These are phyloP conservation scores for Spheniscus mendiculus DNA, from an alignment of 2,113 vertebrate species.

Conservation along the genomic window DNA sequence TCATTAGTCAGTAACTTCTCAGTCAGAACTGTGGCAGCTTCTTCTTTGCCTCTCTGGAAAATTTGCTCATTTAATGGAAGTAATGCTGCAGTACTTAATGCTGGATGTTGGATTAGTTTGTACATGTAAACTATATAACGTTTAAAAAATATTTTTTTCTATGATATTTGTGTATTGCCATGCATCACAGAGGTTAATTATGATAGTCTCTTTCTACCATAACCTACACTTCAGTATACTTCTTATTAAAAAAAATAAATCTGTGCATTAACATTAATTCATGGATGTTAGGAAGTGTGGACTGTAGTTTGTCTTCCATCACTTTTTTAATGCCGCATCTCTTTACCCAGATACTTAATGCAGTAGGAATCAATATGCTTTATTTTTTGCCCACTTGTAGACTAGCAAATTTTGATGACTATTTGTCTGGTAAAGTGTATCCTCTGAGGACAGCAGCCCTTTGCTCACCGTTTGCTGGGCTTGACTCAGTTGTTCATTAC, in stretches of 20 bases:
- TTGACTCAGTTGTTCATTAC: accelerated
- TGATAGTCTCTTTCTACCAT: neutral
- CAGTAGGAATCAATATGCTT: neutral
- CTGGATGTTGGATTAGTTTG: neutral
- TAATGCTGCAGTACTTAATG: neutral
- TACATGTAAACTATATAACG: neutral
- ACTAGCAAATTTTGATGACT: neutral
- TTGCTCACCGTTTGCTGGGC: neutral
- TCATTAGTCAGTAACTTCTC: neutral
- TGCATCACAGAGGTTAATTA: neutral
- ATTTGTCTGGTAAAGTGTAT: neutral
- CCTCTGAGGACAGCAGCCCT: neutral
- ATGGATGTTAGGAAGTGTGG: neutral
- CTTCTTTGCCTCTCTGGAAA: neutral
- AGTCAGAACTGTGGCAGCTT: neutral
- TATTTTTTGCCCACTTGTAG: neutral
- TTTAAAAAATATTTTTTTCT: neutral
- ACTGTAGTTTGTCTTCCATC: neutral
- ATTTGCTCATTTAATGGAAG: neutral
- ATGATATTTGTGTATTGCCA: neutral
- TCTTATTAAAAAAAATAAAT: neutral
- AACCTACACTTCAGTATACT: neutral
- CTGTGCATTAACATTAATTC: neutral
- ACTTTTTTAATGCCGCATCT: neutral
- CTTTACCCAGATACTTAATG: neutral